Percentiles rank a stretch among this genome's conserved stretches.
Conservation (phyloP, 1,140 invertebrate species). For the Ceratosolen solmsi region DNA sequence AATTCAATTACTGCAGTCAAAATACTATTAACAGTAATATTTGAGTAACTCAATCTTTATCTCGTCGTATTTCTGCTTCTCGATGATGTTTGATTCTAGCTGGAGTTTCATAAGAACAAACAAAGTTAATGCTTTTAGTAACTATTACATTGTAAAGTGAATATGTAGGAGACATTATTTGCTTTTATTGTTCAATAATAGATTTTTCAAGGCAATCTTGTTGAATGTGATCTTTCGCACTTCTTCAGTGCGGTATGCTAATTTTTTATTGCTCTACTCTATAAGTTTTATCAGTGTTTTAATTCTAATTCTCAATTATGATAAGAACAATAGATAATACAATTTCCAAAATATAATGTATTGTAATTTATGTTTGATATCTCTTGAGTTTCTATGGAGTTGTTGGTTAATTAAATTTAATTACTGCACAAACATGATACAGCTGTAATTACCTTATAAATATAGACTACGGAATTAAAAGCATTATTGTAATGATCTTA, state of each 20-base stretch:
- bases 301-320: not conserved
- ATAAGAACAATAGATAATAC: not conserved
- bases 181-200: not conserved
- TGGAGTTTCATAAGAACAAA: too few species aligned
- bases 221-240: not conserved
- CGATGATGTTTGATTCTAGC: too few species aligned
- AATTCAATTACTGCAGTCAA: constrained; percentile 13
- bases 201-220: constrained; percentile 16
- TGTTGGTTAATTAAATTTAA: not conserved
- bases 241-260: not conserved
- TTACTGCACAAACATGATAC: too few species aligned
- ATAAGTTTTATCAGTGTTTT: not conserved
- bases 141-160: too few species aligned
- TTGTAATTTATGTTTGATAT: not conserved
- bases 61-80: too few species aligned
- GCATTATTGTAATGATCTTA: too few species aligned
- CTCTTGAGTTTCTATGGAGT: not conserved
- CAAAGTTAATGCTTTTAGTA: too few species aligned
- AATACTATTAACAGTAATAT: too few species aligned
- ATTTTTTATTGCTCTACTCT: not conserved
- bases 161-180: not conserved
- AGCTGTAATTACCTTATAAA: too few species aligned
- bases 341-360: too few species aligned
- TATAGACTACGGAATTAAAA: too few species aligned
- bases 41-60: too few species aligned